Evolutionary conservation across 2,113 vertebrate genomes (phyloP).

Genomic region (Entelurus aequoreus): DNA sequence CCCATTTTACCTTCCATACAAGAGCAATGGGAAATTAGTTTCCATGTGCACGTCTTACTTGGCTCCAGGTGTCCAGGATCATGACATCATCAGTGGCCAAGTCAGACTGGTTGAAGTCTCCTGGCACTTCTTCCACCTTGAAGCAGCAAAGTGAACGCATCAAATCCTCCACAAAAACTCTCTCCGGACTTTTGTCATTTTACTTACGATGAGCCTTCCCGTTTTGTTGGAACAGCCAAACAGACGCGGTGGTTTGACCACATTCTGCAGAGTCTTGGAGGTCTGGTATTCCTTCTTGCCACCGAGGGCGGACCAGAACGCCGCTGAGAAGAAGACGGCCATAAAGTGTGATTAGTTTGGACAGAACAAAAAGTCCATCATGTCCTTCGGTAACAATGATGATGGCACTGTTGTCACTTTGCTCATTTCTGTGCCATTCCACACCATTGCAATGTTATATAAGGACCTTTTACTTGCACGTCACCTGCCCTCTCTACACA

Average conservation of each 20-base stretch:
- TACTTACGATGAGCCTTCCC: slow-evolving; percentile 69
- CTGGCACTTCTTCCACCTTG: slow-evolving; percentile 77
- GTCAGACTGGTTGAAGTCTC: slow-evolving; percentile 75
- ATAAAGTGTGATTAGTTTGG: background rate
- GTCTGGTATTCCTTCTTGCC: slow-evolving; percentile 77
- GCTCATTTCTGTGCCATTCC: background rate
- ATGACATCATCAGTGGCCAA: slow-evolving; percentile 78
- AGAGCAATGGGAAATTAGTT: background rate
- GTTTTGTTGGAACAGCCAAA: slow-evolving; percentile 80
- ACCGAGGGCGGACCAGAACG: slow-evolving; percentile 72
- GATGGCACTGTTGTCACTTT: background rate
- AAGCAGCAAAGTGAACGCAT: background rate
- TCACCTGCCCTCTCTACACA: too few relatives aligned
- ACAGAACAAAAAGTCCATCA: slow-evolving; percentile 6
- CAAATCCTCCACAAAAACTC: background rate
- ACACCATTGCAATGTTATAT: too few relatives aligned
- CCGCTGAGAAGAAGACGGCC: slow-evolving; percentile 39
- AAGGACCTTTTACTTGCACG: too few relatives aligned
- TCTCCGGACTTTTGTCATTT: background rate
- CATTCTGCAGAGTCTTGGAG: slow-evolving; percentile 62
- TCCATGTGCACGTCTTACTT: slow-evolving; percentile 50
- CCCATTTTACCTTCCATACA: background rate
- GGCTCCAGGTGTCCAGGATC: slow-evolving; percentile 73
- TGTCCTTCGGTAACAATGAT: background rate
- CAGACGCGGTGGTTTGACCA: slow-evolving; percentile 62